Evolutionary conservation across 2,888 invertebrate genomes (phyloP).

Genomic region (Merodon equestris): DNA sequence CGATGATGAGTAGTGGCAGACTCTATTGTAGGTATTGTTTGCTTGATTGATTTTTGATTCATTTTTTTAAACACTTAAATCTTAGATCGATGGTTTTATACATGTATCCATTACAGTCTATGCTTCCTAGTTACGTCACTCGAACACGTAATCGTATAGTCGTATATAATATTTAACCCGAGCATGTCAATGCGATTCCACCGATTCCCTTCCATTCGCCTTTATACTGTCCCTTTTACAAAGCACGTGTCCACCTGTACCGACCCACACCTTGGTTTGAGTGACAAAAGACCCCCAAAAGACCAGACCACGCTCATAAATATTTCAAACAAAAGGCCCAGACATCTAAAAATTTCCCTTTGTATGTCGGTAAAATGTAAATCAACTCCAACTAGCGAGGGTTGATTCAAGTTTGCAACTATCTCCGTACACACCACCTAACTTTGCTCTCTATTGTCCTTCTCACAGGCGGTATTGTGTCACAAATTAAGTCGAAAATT

Average conservation of each 20-base stretch:
- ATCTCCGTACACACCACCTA: conserved; percentile 39
- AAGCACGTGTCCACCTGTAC: conserved; percentile 5
- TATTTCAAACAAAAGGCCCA: conserved; percentile 66
- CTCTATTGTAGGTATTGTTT: no score
- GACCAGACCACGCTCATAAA: conserved; percentile 62
- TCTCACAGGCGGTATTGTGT: conserved; percentile 27
- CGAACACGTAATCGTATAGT: no score
- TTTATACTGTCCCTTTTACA: no score
- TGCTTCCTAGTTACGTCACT: no score
- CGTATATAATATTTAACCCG: no score
- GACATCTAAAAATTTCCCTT: conserved; percentile 64
- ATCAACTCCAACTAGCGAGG: conserved; percentile 48
- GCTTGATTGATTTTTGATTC: no score
- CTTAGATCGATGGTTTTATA: no score
- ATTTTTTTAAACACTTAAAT: no score
- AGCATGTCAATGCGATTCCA: no score
- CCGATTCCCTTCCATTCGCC: no score
- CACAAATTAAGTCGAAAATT: conserved; percentile 65
- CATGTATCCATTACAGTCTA: no score
- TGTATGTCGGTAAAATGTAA: conserved; percentile 64
- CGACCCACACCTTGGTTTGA: conserved; percentile 33
- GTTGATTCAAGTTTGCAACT: conserved; percentile 54
- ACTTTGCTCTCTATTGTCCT: not conserved
- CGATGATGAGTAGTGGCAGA: no score
- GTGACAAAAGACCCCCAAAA: conserved; percentile 52